These are phyloP conservation scores for Xenopus tropicalis DNA, from an alignment of 2,113 vertebrate species.

Conservation along the genomic window DNA sequence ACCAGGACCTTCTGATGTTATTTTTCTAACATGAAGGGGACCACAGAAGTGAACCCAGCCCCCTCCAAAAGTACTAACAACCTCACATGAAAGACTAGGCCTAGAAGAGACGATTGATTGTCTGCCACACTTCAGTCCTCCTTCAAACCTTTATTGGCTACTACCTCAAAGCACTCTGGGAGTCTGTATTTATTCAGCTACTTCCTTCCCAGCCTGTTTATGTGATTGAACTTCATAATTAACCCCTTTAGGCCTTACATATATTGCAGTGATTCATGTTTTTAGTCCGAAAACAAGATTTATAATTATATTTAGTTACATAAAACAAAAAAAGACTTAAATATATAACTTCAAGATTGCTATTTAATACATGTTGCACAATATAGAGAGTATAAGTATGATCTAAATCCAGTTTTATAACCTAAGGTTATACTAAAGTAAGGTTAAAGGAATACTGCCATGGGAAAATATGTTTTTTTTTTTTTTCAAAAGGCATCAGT, in stretches of 20 bases:
- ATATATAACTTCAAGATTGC: no score
- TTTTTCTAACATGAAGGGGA: conserved; percentile 41
- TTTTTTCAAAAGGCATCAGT: no score
- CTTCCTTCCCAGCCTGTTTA: conserved; percentile 41
- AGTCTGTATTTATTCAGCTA: conserved; percentile 43
- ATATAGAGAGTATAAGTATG: no score
- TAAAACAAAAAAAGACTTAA: no score
- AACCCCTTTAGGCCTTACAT: conserved; percentile 7
- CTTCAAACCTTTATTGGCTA: conserved; percentile 39
- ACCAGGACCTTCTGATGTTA: conserved; percentile 37
- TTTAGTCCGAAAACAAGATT: no score
- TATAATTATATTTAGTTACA: no score
- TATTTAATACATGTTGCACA: no score
- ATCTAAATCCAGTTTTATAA: no score
- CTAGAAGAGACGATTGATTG: conserved; percentile 38
- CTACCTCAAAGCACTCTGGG: conserved; percentile 42
- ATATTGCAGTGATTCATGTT: no score
- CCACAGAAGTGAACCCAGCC: conserved; percentile 38
- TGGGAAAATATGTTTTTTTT: no score
- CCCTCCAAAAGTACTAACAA: conserved; percentile 37
- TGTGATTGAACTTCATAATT: conserved; percentile 24
- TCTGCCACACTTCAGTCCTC: conserved; percentile 32
- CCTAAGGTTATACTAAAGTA: no score
- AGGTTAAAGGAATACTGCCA: no score
- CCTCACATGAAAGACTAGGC: conserved; percentile 31